Percentiles rank a stretch among this genome's conserved stretches.
Evolutionary conservation across 2,797 vertebrate species (phyloP).

Genomic region (Harpagifer antarcticus): DNA sequence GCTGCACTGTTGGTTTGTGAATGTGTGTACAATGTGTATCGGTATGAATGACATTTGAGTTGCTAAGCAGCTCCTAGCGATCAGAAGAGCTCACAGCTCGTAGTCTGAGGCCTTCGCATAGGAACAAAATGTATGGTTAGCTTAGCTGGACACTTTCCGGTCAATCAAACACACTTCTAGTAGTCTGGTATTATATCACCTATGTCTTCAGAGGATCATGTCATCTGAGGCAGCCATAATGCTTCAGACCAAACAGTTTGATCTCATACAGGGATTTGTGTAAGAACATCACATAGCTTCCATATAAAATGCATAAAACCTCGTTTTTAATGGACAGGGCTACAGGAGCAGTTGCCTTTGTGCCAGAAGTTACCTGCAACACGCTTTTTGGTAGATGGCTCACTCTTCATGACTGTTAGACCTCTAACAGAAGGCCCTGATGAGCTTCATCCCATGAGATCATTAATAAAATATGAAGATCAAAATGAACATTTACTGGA

Average conservation of each 20-base stretch:
- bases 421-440: not conserved
- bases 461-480: conserved; percentile 8
- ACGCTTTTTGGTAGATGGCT: not conserved
- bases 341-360: not conserved
- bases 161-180: conserved; percentile 26
- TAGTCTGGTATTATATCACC: conserved; percentile 13
- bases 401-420: not conserved
- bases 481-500: conserved; percentile 27
- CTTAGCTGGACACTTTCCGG: conserved; percentile 5
- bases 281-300: conserved; percentile 10
- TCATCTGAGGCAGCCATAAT: conserved; percentile 27
- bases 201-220: conserved; percentile 36
- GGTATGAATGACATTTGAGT: conserved; percentile 42
- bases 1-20: conserved; percentile 39
- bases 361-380: not conserved
- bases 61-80: conserved; percentile 27
- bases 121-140: conserved; percentile 25
- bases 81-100: conserved; percentile 25
- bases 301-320: conserved; percentile 43
- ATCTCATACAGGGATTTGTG: conserved; percentile 12
- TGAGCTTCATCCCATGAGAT: conserved; percentile 7
- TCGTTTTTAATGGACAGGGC: conserved; percentile 19
- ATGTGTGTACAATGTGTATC: conserved; percentile 22
- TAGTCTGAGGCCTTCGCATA: conserved; percentile 45
- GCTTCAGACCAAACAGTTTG: conserved; percentile 62